A percentile compares a stretch with the other conserved stretches of the same genome.
phyloP scores from a whole-genome alignment of 2,113 vertebrate species.

The Bungarus multicinctus region DNA sequence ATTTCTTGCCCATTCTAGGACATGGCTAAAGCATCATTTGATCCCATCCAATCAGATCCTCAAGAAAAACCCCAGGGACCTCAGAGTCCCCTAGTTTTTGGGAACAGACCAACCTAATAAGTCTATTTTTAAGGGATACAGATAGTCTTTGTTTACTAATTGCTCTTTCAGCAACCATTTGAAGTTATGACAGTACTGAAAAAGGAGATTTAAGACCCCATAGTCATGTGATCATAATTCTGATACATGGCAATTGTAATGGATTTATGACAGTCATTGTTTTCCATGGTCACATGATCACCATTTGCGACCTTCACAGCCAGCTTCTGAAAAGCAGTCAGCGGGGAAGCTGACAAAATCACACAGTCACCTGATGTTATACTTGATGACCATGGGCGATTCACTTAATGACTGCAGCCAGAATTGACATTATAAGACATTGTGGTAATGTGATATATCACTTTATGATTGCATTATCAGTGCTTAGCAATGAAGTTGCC shows the following conservation, averaged over 20 bases:
- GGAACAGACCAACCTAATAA: background rate
- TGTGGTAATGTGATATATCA: background rate
- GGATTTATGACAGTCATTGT: background rate
- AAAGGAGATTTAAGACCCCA: background rate
- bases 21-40: background rate
- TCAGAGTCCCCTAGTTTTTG: background rate
- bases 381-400: background rate
- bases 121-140: background rate
- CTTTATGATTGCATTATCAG: background rate
- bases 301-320: background rate
- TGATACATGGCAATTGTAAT: background rate
- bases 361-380: background rate
- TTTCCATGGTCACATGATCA: background rate
- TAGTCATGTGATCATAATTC: background rate
- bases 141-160: background rate
- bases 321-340: background rate
- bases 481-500: background rate
- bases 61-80: background rate
- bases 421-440: background rate
- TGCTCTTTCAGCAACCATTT: background rate
- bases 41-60: background rate
- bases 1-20: background rate
- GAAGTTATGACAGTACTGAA: background rate
- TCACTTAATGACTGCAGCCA: background rate
- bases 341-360: background rate